Evolutionary conservation across 2,113 vertebrate species (phyloP).

Genomic region (Danionella cerebrum): DNA sequence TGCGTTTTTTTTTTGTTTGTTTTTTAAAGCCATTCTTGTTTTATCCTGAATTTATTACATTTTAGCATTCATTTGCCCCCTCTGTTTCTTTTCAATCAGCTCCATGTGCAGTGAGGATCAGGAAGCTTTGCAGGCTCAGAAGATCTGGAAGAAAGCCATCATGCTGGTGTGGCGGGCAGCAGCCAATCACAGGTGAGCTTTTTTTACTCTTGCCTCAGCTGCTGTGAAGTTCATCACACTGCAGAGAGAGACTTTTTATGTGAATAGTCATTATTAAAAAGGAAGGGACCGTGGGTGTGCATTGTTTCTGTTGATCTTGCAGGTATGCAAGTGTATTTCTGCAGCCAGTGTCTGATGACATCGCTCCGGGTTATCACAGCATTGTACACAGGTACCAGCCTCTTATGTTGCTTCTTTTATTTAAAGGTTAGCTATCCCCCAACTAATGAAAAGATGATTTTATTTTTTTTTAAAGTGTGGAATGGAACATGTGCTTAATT

Average conservation of each 20-base stretch:
- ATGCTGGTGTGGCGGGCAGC: conserved; percentile 99
- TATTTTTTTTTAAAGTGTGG: too few relatives aligned
- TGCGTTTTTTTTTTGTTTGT: too few relatives aligned
- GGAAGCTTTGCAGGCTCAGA: conserved; percentile 96
- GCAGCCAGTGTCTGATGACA: conserved; percentile 96
- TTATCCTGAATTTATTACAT: too few relatives aligned
- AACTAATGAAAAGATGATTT: too few relatives aligned
- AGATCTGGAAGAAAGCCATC: conserved; percentile 99
- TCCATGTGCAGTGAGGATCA: conserved; percentile 98
- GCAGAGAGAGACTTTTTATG: too few relatives aligned
- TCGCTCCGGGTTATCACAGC: conserved; percentile 96
- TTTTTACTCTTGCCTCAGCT: neutral
- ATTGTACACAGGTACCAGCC: conserved; percentile 93
- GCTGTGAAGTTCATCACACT: neutral
- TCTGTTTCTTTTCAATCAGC: conserved; percentile 51
- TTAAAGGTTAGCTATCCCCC: too few relatives aligned
- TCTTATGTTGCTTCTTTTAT: too few relatives aligned
- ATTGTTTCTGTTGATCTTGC: conserved; percentile 8
- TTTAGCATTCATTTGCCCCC: neutral
- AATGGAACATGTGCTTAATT: too few relatives aligned
- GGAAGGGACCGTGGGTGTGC: too few relatives aligned
- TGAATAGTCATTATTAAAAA: too few relatives aligned
- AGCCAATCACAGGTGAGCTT: conserved; percentile 89
- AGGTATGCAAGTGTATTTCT: conserved; percentile 98
- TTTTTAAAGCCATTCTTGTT: too few relatives aligned